Percentiles rank a stretch among this genome's conserved stretches.
Evolutionary conservation across 2,797 vertebrate species (phyloP).

Genomic region (Threskiornis aethiopicus): DNA sequence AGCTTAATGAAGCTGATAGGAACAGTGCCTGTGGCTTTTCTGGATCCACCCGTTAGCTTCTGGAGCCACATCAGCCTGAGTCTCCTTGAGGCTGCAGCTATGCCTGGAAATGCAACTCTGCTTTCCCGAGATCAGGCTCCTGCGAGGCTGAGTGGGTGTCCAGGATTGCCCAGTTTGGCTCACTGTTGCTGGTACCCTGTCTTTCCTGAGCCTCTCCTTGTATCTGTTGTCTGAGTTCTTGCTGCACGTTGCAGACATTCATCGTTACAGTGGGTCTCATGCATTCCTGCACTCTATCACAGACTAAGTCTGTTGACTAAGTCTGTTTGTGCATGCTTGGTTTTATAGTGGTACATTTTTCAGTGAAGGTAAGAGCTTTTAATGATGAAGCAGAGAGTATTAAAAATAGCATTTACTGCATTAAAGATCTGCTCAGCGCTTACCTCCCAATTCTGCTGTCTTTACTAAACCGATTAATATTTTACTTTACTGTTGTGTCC

Average conservation of each 20-base stretch:
- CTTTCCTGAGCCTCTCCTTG: background rate
- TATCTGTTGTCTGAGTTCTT: background rate
- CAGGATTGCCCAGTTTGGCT: background rate
- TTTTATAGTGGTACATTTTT: background rate
- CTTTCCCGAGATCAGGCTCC: background rate
- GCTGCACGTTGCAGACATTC: background rate
- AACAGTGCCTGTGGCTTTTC: background rate
- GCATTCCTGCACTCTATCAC: background rate
- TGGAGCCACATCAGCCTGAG: background rate
- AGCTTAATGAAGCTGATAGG: background rate
- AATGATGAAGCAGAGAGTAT: background rate
- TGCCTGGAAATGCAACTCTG: background rate
- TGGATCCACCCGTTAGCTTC: background rate
- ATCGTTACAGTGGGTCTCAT: background rate
- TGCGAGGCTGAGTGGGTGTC: accelerated
- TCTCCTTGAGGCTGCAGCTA: accelerated
- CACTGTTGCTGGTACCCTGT: accelerated
- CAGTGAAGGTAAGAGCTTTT: background rate
- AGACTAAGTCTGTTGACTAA: background rate
- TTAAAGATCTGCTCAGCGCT: background rate
- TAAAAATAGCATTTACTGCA: background rate
- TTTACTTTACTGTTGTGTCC: background rate
- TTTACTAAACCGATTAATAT: background rate
- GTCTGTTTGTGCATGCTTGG: background rate
- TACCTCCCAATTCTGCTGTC: accelerated